Evolutionary conservation across 2,888 invertebrate species (phyloP).

Genomic region (Troilus luridus): DNA sequence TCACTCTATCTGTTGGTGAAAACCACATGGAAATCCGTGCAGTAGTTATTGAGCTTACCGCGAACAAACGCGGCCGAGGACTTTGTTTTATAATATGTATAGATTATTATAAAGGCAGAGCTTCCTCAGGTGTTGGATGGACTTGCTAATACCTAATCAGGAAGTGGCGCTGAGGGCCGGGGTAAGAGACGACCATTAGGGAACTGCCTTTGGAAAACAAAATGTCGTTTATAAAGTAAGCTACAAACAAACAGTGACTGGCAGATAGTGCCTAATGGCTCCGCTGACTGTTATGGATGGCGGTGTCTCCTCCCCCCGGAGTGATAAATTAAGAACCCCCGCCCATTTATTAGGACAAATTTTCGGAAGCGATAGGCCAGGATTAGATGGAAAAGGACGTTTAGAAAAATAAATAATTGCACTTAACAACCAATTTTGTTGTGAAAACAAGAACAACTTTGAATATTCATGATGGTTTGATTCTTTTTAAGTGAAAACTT

Average conservation of each 20-base stretch:
- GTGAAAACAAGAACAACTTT: too few relatives aligned
- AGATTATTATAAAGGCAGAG: neutral
- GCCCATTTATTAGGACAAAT: constrained; percentile 23
- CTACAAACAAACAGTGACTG: constrained; percentile 35
- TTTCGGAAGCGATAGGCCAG: neutral
- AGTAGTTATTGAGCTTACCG: too few relatives aligned
- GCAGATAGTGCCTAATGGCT: constrained; percentile 34
- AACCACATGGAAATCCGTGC: too few relatives aligned
- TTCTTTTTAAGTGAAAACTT: too few relatives aligned
- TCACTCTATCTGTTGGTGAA: too few relatives aligned
- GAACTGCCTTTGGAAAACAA: constrained; percentile 12
- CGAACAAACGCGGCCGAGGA: too few relatives aligned
- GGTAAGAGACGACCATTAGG: neutral
- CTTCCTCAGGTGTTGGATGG: neutral
- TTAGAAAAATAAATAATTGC: neutral
- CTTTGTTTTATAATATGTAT: too few relatives aligned
- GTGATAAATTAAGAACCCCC: constrained; percentile 28
- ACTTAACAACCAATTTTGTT: too few relatives aligned
- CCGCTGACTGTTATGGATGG: constrained; percentile 26
- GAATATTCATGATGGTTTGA: too few relatives aligned
- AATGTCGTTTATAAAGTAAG: constrained; percentile 35
- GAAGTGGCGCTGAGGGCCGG: neutral
- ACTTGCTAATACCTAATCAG: neutral
- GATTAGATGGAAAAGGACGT: neutral
- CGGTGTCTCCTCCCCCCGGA: neutral